Evolutionary conservation across 2,888 invertebrate species (phyloP).

Genomic region (Phalangium opilio): DNA sequence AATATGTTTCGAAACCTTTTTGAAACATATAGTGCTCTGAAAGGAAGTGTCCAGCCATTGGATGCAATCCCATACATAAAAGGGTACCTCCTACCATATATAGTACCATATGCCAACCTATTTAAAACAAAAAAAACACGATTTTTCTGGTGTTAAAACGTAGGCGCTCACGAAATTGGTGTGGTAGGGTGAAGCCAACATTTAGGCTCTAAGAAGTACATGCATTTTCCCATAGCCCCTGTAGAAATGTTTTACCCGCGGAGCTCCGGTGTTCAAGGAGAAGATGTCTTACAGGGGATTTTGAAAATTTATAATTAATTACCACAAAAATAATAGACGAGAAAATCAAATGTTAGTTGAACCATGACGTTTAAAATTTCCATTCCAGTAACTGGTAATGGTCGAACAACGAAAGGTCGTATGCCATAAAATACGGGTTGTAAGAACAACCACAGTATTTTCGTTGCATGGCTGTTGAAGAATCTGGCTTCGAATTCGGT

Average conservation of each 20-base stretch:
- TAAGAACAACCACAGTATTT: conserved; percentile 73
- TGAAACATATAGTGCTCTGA: conserved; percentile 98
- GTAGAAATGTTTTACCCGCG: too few relatives aligned
- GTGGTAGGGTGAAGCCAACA: too few relatives aligned
- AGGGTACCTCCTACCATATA: conserved; percentile 70
- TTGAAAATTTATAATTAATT: too few relatives aligned
- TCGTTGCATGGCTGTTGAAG: conserved; percentile 81
- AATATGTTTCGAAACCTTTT: conserved; percentile 90
- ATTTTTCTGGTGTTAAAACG: too few relatives aligned
- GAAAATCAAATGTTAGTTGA: conserved; percentile 65
- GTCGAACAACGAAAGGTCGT: conserved; percentile 69
- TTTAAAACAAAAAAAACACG: conserved; percentile 36
- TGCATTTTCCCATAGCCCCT: too few relatives aligned
- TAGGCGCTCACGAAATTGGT: too few relatives aligned
- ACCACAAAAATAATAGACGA: conserved; percentile 35
- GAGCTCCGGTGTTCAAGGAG: too few relatives aligned
- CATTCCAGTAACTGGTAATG: conserved; percentile 58
- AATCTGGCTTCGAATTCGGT: conserved; percentile 75
- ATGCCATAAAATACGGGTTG: conserved; percentile 91
- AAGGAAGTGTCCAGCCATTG: conserved; percentile 94
- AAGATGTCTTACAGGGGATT: too few relatives aligned
- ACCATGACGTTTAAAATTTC: conserved; percentile 69
- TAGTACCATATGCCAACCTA: conserved; percentile 49
- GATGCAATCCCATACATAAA: conserved; percentile 88
- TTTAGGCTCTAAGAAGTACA: too few relatives aligned